phyloP scores from a whole-genome alignment of 2,888 invertebrate genomes.

The Synanthedon vespiformis region DNA sequence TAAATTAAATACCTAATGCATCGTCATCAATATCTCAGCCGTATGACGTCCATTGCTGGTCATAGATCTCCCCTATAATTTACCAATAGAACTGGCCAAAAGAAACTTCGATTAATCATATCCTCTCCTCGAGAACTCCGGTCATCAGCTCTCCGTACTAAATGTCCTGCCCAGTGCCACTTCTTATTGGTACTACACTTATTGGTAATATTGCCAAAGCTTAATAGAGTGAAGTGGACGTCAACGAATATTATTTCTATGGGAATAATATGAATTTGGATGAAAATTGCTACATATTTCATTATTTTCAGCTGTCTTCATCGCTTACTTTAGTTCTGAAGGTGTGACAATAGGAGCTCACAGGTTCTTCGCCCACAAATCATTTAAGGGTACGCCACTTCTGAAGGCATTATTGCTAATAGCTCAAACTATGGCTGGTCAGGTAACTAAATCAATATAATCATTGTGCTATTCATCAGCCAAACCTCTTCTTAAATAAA shows the following conservation, averaged over 20 bases:
- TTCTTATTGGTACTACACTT: background rate
- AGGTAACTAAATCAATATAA: slow-evolving; percentile 60
- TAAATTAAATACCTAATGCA: too few relatives aligned
- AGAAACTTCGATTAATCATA: too few relatives aligned
- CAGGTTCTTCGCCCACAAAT: slow-evolving; percentile 80
- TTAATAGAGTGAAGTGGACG: background rate
- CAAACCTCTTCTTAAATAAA: background rate
- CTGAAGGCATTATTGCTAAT: slow-evolving; percentile 73
- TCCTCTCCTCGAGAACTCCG: too few relatives aligned
- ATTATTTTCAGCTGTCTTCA: slow-evolving; percentile 20
- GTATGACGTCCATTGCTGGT: too few relatives aligned
- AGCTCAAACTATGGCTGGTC: slow-evolving; percentile 79
- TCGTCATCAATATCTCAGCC: too few relatives aligned
- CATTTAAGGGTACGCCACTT: slow-evolving; percentile 79
- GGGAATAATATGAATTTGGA: background rate
- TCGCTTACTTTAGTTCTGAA: slow-evolving; percentile 38
- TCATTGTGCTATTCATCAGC: background rate
- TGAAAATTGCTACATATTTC: background rate
- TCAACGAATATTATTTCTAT: background rate
- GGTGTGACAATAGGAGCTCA: slow-evolving; percentile 87
- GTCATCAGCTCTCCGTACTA: too few relatives aligned
- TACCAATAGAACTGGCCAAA: too few relatives aligned
- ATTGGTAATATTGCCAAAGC: background rate
- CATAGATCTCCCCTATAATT: too few relatives aligned
- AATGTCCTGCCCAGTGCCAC: too few relatives aligned